Conservation (phyloP, 2,113 vertebrate genomes). For the Megaleporinus macrocephalus region DNA sequence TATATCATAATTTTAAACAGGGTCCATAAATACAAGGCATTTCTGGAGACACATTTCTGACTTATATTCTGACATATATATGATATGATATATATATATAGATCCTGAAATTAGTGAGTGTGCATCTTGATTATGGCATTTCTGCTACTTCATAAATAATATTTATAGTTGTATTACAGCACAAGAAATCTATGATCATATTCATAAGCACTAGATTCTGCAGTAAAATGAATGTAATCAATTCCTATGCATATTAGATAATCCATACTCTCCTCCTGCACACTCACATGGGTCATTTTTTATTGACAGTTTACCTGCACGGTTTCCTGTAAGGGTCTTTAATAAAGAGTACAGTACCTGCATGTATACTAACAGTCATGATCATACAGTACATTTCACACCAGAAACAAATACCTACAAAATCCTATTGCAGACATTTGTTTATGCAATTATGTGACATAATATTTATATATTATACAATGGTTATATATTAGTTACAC, state of each 20-base stretch:
- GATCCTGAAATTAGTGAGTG: too few species aligned
- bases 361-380: neutral
- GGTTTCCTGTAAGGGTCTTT: neutral
- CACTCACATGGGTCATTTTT: constrained; percentile 19
- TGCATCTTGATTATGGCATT: too few species aligned
- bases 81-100: too few species aligned
- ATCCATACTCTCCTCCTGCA: constrained; percentile 57
- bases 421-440: too few species aligned
- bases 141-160: constrained; percentile 60
- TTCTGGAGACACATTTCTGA: too few species aligned
- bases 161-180: constrained; percentile 65
- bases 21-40: too few species aligned
- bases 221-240: constrained; percentile 71
- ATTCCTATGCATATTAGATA: constrained; percentile 65
- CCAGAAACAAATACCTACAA: neutral
- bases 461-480: neutral
- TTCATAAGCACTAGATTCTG: constrained; percentile 69
- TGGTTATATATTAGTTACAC: neutral
- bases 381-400: too few species aligned
- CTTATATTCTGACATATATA: too few species aligned
- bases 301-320: constrained; percentile 39
- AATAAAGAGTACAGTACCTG: constrained; percentile 11
- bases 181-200: constrained; percentile 74
- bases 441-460: too few species aligned
- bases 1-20: too few species aligned